Evolutionary conservation across 2,797 vertebrate species (phyloP), one percentile per base, ranked within the genome.

Genomic region (Artibeus jamaicensis): DNA sequence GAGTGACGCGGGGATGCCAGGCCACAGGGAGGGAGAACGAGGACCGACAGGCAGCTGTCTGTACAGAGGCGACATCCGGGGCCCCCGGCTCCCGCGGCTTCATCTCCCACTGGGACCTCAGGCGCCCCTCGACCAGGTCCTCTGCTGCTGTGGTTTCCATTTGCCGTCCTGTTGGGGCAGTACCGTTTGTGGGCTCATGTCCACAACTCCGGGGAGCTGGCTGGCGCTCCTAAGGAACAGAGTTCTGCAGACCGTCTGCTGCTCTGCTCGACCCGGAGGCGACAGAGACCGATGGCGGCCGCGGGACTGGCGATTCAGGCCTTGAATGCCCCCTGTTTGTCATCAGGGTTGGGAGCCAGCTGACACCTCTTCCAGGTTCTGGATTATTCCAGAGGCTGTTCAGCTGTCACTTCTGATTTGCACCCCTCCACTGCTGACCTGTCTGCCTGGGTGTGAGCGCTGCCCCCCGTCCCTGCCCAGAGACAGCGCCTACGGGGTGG

Each of bases 201-300:
- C 96, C 93, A 96, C 92, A 73, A 94, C 94, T 86, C 92, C 90
- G 87, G 97, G 93, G 96, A 97, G 79, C 96, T 92, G 97, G 97
- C 93, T 42, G 0, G 0, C 86, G 96, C 96, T 97, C 29, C 39
- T 87, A 87, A 92, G 97, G 97, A 96, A 89, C 77, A 93, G 97
- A 97, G 97, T 93, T 94, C 96, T 96, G 95, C 82, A 86, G 74
- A 95, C 89, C 96, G 96, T 97, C 95, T 81, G 94, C 97, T 97
- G 95, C 97, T 97, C 74, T 93, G 94, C 96, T 92, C 42, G 50
- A 76, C 96, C 92, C 91, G 74, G 92, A 96, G 95, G 85, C 91
- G 73, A 92, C 95, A 93, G 68, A 92, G n/a, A 77, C 65, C 97
- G 98, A 94, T 94, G 97, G 84, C 93, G 97, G 84, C 94, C 77